phyloP scores from a whole-genome alignment of 1,140 invertebrate species.

The Aricia agestis region DNA sequence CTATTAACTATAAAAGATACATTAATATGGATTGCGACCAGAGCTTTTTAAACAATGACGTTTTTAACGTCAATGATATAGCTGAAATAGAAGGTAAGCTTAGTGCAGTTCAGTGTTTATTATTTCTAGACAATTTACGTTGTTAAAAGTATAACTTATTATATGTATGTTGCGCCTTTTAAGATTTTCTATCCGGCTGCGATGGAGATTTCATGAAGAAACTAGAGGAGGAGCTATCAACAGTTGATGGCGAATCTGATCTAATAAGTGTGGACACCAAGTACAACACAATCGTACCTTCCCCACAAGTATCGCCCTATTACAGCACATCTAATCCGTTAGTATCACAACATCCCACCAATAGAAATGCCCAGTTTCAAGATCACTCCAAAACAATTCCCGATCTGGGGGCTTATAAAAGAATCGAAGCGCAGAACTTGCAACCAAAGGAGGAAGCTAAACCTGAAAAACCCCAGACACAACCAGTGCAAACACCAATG shows the following conservation, averaged over 20 bases:
- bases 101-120: constrained; percentile 18
- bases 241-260: constrained; percentile 47
- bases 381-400: constrained; percentile 48
- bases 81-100: constrained; percentile 63
- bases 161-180: constrained; percentile 26
- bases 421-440: constrained; percentile 53
- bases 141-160: not conserved
- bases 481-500: constrained; percentile 49
- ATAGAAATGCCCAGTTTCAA: constrained; percentile 32
- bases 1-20: constrained; percentile 4
- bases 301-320: constrained; percentile 48
- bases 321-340: constrained; percentile 52
- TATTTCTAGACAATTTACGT: not conserved
- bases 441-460: constrained; percentile 42
- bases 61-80: constrained; percentile 63
- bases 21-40: constrained; percentile 54
- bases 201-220: constrained; percentile 70
- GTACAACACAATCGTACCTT: constrained; percentile 36
- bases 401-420: constrained; percentile 43
- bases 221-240: constrained; percentile 58
- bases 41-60: constrained; percentile 57
- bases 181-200: constrained; percentile 65
- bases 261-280: constrained; percentile 53
- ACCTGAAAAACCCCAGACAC: constrained; percentile 42
- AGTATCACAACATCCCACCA: constrained; percentile 57